Base-by-base conservation (phyloP, 92 coral and sea anemone genomes). In the Porites divaricata region DNA sequence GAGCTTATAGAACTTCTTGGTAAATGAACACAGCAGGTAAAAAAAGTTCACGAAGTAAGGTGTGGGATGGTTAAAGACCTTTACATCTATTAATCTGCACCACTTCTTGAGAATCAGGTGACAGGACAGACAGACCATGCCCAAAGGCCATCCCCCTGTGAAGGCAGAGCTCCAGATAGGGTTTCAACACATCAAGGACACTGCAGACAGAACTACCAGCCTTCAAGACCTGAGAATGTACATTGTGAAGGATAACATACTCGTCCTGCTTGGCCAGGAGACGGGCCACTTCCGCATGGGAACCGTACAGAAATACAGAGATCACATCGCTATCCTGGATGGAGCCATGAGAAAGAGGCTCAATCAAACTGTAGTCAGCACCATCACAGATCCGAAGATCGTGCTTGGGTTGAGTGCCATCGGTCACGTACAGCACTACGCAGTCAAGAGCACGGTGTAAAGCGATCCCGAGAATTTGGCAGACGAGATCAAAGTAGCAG, bases 61-160 rank as follows among this genome's bases (percentile, higher is more conserved):
- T 22, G 14, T 3, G 1, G 73, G 35, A 15, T 21, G 41, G 23
- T 57, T 57, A 54, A 2, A 56, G 24, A 51, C 63, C 50, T 48
- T 64, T 81, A 13, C 79, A 77, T 61, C 82, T 88, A 20, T 88
- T 79, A 4, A 88, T 8, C 2, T 17, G 67, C 74, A 63, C 70
- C 24, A 82, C 92, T 68, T 91, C 88, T 9, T 81, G 78, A 2
- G 87, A 67, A 54, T 88, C 88, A 1, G 83, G 67, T 48, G 75
- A 41, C 71, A 91, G 74, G 4, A 85, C 65, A 17, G 85, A 26
- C 17, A 92, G 28, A 23, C 93, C 90, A n/a, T 90, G 84, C 35
- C 95, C 95, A 78, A 81, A 87, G 12, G 84, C 87, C 28, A 84
- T 58, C 2, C 93, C 91, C 80, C 91, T 86, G 58, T 92, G 91